Evolutionary conservation across 2,113 vertebrate species (phyloP).

Genomic region (Albula glossodonta): DNA sequence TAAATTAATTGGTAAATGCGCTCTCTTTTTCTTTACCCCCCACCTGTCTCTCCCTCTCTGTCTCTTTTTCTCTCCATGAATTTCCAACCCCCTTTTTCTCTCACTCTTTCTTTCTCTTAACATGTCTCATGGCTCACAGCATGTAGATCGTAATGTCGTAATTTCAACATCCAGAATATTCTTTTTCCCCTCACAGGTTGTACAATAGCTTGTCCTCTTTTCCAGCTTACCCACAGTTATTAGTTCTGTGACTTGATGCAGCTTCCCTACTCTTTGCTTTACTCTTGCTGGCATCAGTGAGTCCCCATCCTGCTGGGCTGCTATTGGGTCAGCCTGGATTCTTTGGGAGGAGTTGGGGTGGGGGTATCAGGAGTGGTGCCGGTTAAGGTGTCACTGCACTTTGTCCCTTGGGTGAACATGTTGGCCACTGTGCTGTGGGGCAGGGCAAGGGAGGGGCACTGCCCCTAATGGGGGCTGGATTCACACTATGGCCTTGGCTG

Average conservation of each 20-base stretch:
- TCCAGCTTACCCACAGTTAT: too few relatives aligned
- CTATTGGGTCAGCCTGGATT: conserved; percentile 28
- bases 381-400: not conserved
- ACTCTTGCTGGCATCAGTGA: too few relatives aligned
- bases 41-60: not conserved
- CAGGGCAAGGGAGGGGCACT: too few relatives aligned
- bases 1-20: not conserved
- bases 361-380: not conserved
- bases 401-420: not conserved
- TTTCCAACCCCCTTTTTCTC: not conserved
- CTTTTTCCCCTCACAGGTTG: not conserved
- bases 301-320: conserved; percentile 4
- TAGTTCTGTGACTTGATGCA: too few relatives aligned
- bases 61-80: not conserved
- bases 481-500: not conserved
- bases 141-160: not conserved
- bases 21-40: not conserved
- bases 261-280: too few relatives aligned
- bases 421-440: not conserved
- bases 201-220: too few relatives aligned
- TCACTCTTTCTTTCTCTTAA: not conserved
- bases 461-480: not conserved
- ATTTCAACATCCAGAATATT: not conserved
- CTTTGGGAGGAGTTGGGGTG: not conserved
- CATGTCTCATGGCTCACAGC: not conserved